Conservation (phyloP, 2,888 invertebrate genomes). For the Phanerotoma sp. region DNA sequence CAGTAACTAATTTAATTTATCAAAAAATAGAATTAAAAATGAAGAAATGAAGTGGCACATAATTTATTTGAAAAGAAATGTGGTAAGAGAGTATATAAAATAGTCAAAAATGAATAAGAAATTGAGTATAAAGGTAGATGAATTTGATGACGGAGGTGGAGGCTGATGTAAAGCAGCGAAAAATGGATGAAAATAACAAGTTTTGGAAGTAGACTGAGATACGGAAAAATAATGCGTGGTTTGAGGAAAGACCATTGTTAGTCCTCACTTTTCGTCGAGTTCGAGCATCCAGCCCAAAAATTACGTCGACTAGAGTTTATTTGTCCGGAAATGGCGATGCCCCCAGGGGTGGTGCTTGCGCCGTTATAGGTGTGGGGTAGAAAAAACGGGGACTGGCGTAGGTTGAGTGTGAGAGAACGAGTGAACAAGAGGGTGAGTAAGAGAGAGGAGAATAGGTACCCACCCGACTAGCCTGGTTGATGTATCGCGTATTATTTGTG, state of each 20-base stretch:
- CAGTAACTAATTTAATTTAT: too few relatives aligned
- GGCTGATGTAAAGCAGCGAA: neutral
- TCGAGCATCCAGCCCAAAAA: conserved; percentile 70
- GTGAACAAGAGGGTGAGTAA: conserved; percentile 33
- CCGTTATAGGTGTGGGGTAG: conserved; percentile 48
- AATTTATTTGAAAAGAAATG: too few relatives aligned
- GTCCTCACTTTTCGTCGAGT: conserved; percentile 53
- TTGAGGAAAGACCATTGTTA: conserved; percentile 42
- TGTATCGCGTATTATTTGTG: conserved; percentile 58
- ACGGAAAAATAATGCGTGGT: conserved; percentile 36
- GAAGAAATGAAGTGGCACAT: too few relatives aligned
- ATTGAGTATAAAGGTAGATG: too few relatives aligned
- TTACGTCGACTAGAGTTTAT: conserved; percentile 67
- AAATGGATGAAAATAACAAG: conserved; percentile 19
- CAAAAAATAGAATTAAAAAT: too few relatives aligned
- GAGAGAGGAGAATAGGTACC: conserved; percentile 43
- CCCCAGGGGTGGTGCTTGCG: conserved; percentile 51
- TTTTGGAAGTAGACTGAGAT: conserved; percentile 29
- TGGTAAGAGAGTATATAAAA: too few relatives aligned
- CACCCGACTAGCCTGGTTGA: conserved; percentile 48
- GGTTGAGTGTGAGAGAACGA: conserved; percentile 34
- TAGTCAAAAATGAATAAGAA: too few relatives aligned
- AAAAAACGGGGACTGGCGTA: conserved; percentile 25
- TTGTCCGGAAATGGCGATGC: conserved; percentile 58
- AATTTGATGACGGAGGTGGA: too few relatives aligned